phyloP scores from a whole-genome alignment of 2,113 vertebrate genomes.

The Nipponia nippon region DNA sequence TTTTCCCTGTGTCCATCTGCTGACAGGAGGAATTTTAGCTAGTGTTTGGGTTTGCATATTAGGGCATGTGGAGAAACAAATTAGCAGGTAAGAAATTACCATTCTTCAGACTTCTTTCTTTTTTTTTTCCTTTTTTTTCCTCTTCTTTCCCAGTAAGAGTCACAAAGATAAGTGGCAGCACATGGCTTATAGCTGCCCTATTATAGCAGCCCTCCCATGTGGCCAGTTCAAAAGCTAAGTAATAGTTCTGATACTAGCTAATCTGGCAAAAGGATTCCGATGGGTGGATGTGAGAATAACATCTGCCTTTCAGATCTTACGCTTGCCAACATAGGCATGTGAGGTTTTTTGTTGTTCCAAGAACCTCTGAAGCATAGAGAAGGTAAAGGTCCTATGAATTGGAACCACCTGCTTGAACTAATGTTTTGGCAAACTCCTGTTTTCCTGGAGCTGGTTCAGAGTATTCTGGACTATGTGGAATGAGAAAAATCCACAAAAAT shows the following conservation, averaged over 20 bases:
- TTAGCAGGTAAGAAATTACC: background rate
- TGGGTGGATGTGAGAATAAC: slow-evolving; percentile 38
- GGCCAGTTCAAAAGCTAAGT: slow-evolving; percentile 55
- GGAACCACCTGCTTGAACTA: slow-evolving; percentile 52
- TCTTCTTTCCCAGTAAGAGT: background rate
- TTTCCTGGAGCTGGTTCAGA: slow-evolving; percentile 14
- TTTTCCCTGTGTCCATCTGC: background rate
- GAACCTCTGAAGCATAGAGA: slow-evolving; percentile 37
- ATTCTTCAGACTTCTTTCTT: background rate
- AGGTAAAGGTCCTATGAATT: slow-evolving; percentile 47
- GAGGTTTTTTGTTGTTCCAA: slow-evolving; percentile 27
- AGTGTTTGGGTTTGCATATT: background rate
- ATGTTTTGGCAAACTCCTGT: slow-evolving; percentile 37
- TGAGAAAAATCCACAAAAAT: slow-evolving; percentile 7
- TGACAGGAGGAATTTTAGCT: background rate
- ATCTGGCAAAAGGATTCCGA: slow-evolving; percentile 37
- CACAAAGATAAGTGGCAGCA: slow-evolving; percentile 5
- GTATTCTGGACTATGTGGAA: background rate
- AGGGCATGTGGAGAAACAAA: slow-evolving; percentile 4
- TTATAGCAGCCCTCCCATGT: slow-evolving; percentile 19
- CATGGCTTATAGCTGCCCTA: slow-evolving; percentile 24
- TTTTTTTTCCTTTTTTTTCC: background rate
- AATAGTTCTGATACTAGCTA: slow-evolving; percentile 47
- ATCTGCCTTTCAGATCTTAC: slow-evolving; percentile 36
- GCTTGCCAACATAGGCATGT: slow-evolving; percentile 1